Conservation (phyloP, 2,888 invertebrate species). For the Drosophila neonasuta region DNA sequence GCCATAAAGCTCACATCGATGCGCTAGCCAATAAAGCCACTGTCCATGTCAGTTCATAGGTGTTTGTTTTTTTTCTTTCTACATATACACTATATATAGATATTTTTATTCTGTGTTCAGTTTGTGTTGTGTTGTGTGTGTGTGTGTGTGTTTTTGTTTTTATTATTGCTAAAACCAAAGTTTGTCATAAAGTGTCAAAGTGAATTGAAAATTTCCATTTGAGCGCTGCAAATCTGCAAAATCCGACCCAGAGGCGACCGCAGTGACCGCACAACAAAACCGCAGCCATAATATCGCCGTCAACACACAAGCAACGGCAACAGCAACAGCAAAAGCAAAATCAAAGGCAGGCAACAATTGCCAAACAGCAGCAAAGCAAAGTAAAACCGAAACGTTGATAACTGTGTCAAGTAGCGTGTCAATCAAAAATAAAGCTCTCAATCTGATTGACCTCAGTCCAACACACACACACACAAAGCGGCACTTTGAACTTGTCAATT, state of each 20-base stretch:
- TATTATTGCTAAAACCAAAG: slow-evolving; percentile 60
- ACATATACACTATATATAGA: not conserved
- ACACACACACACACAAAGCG: slow-evolving; percentile 8
- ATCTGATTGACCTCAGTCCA: slow-evolving; percentile 29
- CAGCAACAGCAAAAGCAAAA: not conserved
- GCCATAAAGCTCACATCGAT: slow-evolving; percentile 56
- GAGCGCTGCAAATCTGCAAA: slow-evolving; percentile 67
- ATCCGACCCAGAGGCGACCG: slow-evolving; percentile 53
- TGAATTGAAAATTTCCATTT: slow-evolving; percentile 76
- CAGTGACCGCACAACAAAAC: slow-evolving; percentile 64
- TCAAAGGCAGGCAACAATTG: not conserved
- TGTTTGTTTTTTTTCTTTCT: slow-evolving; percentile 3
- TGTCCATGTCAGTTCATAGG: slow-evolving; percentile 25
- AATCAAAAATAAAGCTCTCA: slow-evolving; percentile 46
- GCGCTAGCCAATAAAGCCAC: slow-evolving; percentile 31
- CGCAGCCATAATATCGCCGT: slow-evolving; percentile 34
- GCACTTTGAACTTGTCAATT: slow-evolving; percentile 23
- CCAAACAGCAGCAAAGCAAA: slow-evolving; percentile 2
- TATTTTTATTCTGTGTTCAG: not conserved
- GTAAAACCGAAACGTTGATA: slow-evolving; percentile 31
- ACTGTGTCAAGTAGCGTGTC: slow-evolving; percentile 39
- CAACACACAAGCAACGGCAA: slow-evolving; percentile 21
- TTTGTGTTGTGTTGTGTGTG: not conserved
- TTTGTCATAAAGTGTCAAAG: slow-evolving; percentile 77
- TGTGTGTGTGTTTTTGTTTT: not conserved